Evolutionary conservation across 1,140 invertebrate species (phyloP).

Genomic region (Orchestia grillus): DNA sequence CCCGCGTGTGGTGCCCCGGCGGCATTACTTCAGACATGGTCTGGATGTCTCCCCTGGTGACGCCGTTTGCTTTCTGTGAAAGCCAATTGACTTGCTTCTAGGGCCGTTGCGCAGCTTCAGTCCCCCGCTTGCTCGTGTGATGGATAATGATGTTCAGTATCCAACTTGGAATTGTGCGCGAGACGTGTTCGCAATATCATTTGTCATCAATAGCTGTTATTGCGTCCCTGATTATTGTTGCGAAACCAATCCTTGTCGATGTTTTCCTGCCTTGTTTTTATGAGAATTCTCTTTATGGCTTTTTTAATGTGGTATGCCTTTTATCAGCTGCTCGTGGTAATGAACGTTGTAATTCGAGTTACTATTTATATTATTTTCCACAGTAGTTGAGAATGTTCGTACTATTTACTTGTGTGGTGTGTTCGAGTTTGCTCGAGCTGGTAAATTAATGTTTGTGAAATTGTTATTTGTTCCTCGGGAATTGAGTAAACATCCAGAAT

Average conservation of each 20-base stretch:
- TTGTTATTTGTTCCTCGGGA: no score
- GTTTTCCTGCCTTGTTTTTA: no score
- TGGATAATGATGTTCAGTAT: background rate
- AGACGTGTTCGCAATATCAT: no score
- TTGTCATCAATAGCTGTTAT: no score
- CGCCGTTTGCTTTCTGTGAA: background rate
- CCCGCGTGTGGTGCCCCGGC: background rate
- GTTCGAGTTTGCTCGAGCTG: background rate
- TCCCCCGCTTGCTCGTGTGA: background rate
- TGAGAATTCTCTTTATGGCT: no score
- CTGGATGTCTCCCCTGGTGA: background rate
- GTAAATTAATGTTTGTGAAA: background rate
- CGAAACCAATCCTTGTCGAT: no score
- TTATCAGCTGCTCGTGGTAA: no score
- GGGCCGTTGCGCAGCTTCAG: background rate
- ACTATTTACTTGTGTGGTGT: background rate
- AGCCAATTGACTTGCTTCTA: background rate
- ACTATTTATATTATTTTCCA: no score
- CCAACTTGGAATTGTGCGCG: background rate
- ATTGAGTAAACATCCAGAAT: background rate
- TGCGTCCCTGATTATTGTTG: no score
- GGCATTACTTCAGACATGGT: background rate
- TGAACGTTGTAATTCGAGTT: no score
- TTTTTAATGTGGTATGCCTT: no score
- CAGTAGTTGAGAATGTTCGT: background rate